Conservation (phyloP, 2,888 invertebrate species). For the Eristalis arbustorum region DNA sequence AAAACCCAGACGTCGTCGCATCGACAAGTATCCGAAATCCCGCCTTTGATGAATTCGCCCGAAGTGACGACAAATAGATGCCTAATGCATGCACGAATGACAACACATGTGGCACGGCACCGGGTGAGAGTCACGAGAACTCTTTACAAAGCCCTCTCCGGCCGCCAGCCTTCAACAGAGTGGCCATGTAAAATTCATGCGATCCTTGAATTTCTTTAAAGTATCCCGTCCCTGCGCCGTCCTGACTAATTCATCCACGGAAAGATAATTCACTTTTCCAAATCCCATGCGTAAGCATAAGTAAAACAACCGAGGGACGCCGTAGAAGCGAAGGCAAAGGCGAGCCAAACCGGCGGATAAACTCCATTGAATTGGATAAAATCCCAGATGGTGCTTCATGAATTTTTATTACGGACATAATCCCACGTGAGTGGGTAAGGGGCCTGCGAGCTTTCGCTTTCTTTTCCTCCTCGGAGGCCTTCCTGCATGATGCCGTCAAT, state of each 20-base stretch:
- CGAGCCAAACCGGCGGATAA: conserved; percentile 40
- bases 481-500: conserved; percentile 29
- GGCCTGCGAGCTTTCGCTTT: not conserved
- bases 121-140: not conserved
- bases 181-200: not conserved
- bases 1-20: not conserved
- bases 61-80: not conserved
- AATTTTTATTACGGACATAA: conserved; percentile 54
- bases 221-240: not conserved
- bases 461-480: not conserved
- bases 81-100: conserved; percentile 1
- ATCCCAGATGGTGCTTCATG: conserved; percentile 62
- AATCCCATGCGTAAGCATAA: conserved; percentile 9
- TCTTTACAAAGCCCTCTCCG: not conserved
- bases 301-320: not conserved
- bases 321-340: not conserved
- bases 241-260: conserved; percentile 25
- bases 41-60: not conserved
- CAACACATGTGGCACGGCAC: not conserved
- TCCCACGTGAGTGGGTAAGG: conserved; percentile 44
- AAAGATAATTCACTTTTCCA: conserved; percentile 36
- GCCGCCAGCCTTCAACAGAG: not conserved
- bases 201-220: not conserved
- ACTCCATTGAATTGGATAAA: conserved; percentile 56
- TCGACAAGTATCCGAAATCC: not conserved